Base-by-base conservation (phyloP, 2,113 vertebrate genomes). In the Pelmatolapia mariae region DNA sequence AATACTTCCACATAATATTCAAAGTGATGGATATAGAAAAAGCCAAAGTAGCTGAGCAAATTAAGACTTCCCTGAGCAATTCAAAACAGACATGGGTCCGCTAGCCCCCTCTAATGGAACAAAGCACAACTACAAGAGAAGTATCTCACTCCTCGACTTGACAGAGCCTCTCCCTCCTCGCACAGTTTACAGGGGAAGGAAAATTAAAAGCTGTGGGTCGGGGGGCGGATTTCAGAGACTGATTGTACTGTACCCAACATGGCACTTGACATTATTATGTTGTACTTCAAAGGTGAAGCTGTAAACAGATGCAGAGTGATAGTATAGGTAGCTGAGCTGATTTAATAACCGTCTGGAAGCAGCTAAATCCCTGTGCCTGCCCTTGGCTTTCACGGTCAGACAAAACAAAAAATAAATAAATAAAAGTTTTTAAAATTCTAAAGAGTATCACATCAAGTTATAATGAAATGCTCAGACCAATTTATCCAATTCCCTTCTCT, bases 11-110 rank as follows among this genome's bases (percentile, higher is more conserved):
- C 95, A 95, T 95, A 96, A 96, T 87, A 90, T 38, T 96, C 95
- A 96, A 96, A 94, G 94, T 95, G 94, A 97, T 96, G 95, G 96
- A 96, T 95, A 96, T 95, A 96, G 94, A 82, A 86, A 88, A 96
- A 85, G 61, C 95, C 36, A 81, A 89, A 97, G 95, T 95, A 97
- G 96, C 95, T 95, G 96, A 97, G 96, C 96, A 97, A 97, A 96
- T 96, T 90, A 97, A 96, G 68, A 96, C 97, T 97, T 97, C 97
- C 97, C 97, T 97, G 97, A 97, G 97, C 97, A 92, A 86, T 96
- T 96, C 96, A 93, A 94, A 97, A 97, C 91, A 87, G 66, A 93
- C 83, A 86, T 81, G 87, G 85, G 81, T 94, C 47, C 45, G 29
- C 45, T 89, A 81, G 89, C 91, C 61, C 85, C 94, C 91, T 85